Base-by-base conservation (phyloP, 2,113 vertebrate genomes). In the Litocranius walleri region DNA sequence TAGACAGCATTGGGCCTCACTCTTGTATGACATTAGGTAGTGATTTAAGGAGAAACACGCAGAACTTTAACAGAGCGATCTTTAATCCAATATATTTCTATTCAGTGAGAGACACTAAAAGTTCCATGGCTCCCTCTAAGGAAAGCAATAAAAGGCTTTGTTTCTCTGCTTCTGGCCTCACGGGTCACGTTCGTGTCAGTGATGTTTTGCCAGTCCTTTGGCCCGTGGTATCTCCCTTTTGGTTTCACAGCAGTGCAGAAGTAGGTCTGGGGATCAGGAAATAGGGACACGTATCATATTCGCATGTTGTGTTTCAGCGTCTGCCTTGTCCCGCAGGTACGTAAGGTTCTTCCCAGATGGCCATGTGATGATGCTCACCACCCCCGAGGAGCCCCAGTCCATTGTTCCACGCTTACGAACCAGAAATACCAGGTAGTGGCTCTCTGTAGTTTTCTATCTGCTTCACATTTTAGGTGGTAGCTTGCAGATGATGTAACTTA, bases 261-360 rank as follows among this genome's bases (percentile, higher is more conserved):
- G 9, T 36, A 88, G 74, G 54, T 19, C 36, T 67, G 74, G 48
- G 48, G 54, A 11, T 61, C 43, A 59, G 52, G 43, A 43, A 84
- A 7, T 21, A 40, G 62, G 57, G 57, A 33, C 15, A 40, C 61
- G 30, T 4, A 96, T 97, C 97, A 25, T 84, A 56, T 57, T 92
- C 19, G n/a, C 67, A 33, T 67, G 30, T 56, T 36, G 56, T 21
- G 62, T 48, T 19, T 43, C 81, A 90, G 81, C 87, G 45, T 82
- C 82, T 15, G 57, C 33, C 67, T 62, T 54, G 29, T 96, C 89
- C 97, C 85, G 17, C 98, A 99, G 99, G 98, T 99, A 99, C 98
- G 98, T 99, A 96, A 99, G 99, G 83, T 99, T 99, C 99, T 99
- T 99, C 97, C 99, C 99, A 30, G 99, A 99, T 89, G 99, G 99